Percentiles rank a stretch among this genome's conserved stretches.
These are phyloP conservation scores for Anoplius nigerrimus DNA, from an alignment of 2,888 invertebrate species.

Conservation along the genomic window DNA sequence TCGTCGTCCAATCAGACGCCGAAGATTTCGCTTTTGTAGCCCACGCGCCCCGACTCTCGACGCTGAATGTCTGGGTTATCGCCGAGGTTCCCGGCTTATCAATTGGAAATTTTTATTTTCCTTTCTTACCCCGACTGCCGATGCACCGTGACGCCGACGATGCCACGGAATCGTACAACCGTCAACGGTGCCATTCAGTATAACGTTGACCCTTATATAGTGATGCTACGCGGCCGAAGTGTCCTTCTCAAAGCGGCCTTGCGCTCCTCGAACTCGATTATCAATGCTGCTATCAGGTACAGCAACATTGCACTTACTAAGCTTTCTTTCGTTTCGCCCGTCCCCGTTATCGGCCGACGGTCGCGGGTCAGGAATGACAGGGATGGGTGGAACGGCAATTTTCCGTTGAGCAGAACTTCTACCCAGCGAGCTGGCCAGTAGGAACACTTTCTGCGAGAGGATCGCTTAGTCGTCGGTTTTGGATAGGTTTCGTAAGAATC, in stretches of 20 bases:
- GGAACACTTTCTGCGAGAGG: too few species aligned
- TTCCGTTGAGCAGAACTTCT: too few species aligned
- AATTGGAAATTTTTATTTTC: constrained; percentile 43
- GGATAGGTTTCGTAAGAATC: too few species aligned
- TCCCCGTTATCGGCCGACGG: too few species aligned
- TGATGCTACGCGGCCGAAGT: constrained; percentile 68
- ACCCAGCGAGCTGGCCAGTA: too few species aligned
- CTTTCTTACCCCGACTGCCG: constrained; percentile 36
- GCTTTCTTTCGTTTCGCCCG: too few species aligned
- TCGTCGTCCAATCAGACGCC: neutral
- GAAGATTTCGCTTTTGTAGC: neutral
- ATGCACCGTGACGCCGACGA: constrained; percentile 32
- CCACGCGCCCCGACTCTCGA: constrained; percentile 21
- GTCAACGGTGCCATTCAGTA: constrained; percentile 41
- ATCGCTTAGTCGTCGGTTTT: too few species aligned
- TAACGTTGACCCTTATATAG: constrained; percentile 45
- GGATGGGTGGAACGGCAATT: too few species aligned
- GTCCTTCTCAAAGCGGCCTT: constrained; percentile 61
- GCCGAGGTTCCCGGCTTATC: constrained; percentile 52
- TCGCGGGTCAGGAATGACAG: too few species aligned
- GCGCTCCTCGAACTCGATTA: constrained; percentile 58
- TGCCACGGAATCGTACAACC: constrained; percentile 21
- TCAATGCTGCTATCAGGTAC: constrained; percentile 66
- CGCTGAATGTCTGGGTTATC: constrained; percentile 54
- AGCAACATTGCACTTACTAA: neutral